These are phyloP conservation scores for Drosophila meridiana DNA, from an alignment of 2,888 invertebrate species.

Conservation along the genomic window DNA sequence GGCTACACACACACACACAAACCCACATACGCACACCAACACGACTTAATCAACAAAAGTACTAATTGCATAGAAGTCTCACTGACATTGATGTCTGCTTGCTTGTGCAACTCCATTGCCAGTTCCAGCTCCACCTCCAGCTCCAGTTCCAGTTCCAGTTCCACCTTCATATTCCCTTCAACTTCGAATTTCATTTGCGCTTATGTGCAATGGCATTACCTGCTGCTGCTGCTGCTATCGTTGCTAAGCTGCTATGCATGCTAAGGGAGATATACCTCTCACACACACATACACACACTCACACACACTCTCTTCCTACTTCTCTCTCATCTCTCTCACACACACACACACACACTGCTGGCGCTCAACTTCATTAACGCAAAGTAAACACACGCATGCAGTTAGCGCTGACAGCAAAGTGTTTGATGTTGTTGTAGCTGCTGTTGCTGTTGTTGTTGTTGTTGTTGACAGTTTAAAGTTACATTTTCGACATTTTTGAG, in stretches of 20 bases:
- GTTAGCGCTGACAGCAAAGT: constrained; percentile 67
- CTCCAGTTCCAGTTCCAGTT: background rate
- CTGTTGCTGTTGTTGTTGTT: constrained; percentile 49
- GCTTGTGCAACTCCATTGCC: constrained; percentile 29
- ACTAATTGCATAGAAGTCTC: constrained; percentile 78
- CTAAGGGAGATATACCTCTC: constrained; percentile 2
- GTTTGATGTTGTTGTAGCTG: constrained; percentile 70
- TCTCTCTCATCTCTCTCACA: background rate
- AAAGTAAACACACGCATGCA: constrained; percentile 80
- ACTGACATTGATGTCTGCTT: constrained; percentile 72
- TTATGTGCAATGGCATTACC: constrained; percentile 68
- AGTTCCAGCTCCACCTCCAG: constrained; percentile 8
- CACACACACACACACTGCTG: constrained; percentile 17
- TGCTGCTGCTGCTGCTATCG: constrained; percentile 27
- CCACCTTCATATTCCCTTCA: constrained; percentile 38
- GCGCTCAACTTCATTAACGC: constrained; percentile 78
- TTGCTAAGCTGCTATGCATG: constrained; percentile 61
- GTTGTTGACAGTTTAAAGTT: constrained; percentile 69
- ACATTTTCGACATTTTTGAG: constrained; percentile 63
- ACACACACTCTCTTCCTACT: background rate
- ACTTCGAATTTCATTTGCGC: constrained; percentile 74
- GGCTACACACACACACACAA: constrained; percentile 2
- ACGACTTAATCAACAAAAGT: constrained; percentile 78
- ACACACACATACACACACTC: constrained; percentile 11
- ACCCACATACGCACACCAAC: constrained; percentile 28